Conservation (phyloP, 1,140 invertebrate genomes). For the Papilio polytes region DNA sequence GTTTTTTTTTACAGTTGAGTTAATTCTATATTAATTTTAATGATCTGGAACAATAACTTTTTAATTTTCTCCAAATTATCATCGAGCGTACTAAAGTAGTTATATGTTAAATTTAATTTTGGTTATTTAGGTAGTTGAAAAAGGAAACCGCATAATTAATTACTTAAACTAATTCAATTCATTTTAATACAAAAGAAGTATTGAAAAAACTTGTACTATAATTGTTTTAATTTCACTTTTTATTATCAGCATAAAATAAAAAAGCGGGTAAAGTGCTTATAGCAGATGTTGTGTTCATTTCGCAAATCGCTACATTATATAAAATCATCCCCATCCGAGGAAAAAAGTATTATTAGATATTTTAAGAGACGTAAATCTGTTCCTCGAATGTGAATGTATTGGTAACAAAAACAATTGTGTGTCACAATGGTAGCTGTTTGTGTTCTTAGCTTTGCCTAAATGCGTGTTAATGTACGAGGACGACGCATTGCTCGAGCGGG, state of each 20-base stretch:
- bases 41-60: background rate
- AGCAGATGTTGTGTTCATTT: background rate
- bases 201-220: background rate
- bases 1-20: background rate
- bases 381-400: background rate
- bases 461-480: constrained; percentile 47
- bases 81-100: background rate
- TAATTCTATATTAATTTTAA: background rate
- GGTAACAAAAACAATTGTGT: background rate
- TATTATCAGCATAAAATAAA: background rate
- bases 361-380: no score
- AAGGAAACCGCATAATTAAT: no score
- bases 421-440: constrained; percentile 40
- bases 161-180: no score
- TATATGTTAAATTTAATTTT: no score
- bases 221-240: background rate
- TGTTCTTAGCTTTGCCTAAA: constrained; percentile 51
- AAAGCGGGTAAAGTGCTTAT: background rate
- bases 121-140: no score
- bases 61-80: background rate
- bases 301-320: background rate
- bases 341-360: no score
- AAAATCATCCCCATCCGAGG: background rate
- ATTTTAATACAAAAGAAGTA: no score
- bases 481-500: constrained; percentile 47